phyloP scores from a whole-genome alignment of 1,140 invertebrate genomes.

The Drosophila suzukii region DNA sequence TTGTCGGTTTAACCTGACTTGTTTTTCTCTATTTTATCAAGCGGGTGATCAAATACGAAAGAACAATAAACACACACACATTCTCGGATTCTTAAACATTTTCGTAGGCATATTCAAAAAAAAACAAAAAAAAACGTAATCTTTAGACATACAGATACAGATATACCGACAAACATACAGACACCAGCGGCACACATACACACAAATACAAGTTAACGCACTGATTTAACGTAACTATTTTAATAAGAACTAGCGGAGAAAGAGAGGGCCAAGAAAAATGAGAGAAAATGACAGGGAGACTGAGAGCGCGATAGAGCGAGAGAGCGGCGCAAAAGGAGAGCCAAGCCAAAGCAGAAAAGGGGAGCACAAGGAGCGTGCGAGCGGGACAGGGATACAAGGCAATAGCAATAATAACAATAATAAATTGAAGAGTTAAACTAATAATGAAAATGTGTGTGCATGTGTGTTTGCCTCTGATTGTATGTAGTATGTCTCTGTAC shows the following conservation, averaged over 20 bases:
- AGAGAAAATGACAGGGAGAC: constrained; percentile 2
- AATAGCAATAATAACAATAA: constrained; percentile 73
- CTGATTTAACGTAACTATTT: constrained; percentile 82
- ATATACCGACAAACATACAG: constrained; percentile 11
- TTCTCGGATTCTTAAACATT: constrained; percentile 38
- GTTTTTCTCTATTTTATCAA: constrained; percentile 68
- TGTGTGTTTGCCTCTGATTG: constrained; percentile 32
- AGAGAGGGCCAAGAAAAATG: constrained; percentile 29
- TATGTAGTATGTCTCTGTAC: constrained; percentile 1
- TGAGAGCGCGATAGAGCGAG: not conserved
- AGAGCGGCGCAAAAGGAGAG: constrained; percentile 9
- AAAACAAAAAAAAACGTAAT: constrained; percentile 38
- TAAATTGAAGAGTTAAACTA: constrained; percentile 83
- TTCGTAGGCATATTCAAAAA: constrained; percentile 40
- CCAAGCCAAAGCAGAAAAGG: not conserved
- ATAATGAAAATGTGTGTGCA: constrained; percentile 63
- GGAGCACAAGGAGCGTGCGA: constrained; percentile 39
- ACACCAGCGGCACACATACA: constrained; percentile 38
- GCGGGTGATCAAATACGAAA: constrained; percentile 70
- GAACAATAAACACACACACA: constrained; percentile 57
- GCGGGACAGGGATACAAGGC: constrained; percentile 18
- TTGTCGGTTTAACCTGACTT: constrained; percentile 38
- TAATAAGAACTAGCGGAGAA: constrained; percentile 55
- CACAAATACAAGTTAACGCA: constrained; percentile 57
- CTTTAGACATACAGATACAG: constrained; percentile 14